Base-by-base conservation (phyloP, 2,888 invertebrate genomes). In the Tolmerus cingulatus region DNA sequence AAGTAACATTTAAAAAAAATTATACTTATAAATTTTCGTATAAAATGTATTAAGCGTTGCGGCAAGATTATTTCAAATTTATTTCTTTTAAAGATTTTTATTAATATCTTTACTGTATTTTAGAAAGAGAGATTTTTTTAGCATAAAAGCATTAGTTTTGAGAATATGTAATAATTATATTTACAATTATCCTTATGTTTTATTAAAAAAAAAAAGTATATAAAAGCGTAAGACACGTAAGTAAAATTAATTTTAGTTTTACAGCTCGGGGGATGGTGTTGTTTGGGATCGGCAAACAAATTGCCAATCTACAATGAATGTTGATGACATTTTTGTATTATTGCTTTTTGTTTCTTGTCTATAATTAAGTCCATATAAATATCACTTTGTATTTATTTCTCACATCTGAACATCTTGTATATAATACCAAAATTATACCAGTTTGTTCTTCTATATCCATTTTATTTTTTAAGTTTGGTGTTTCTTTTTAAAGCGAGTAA, bases 231-330 rank as follows among this genome's bases (percentile, higher is more conserved):
- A 66, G 66, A 66, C 66, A 66, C 66, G 66, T 66, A 66, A 66
- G 66, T 66, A 66, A 66, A 23, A 66, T 66, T 66, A 66, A 66
- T 66, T 66, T 57, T 82, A 66, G 82, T 82, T 66, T 82, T 82
- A 51, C 82, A 82, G 82, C 82, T 82, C 82, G 74, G 85, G 85
- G 85, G 74, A 85, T 43, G 74, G 74, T 74, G 74, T 74, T 85
- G 46, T 85, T 85, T 85, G 85, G 85, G 57, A 85, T 85, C 85
- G 85, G 85, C 85, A 85, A 74, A 79, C 51, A 66, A 85, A 74
- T 57, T 86, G 86, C 86, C 78, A 86, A 86, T 86, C 86, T 86
- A 86, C 86, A 86, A 86, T 86, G 86, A 86, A 86, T 86, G 86
- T 86, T 86, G 86, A 86, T 86, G 86, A 86, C 86, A 86, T 86